These are phyloP conservation scores for Heliconius nattereri DNA, from an alignment of 1,140 invertebrate genomes.

Conservation along the genomic window DNA sequence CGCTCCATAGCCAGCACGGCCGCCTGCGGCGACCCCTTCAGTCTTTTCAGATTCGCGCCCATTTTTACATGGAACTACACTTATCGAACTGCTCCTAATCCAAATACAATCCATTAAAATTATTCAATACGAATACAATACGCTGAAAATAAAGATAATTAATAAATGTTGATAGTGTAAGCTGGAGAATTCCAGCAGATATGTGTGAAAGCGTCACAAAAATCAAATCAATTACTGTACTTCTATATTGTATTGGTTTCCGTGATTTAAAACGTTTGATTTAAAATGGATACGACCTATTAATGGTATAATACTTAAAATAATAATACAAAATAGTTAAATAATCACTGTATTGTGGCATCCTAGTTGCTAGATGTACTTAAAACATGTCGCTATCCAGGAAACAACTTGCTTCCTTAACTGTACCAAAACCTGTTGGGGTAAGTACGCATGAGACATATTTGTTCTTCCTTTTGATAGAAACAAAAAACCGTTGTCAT, in stretches of 20 bases:
- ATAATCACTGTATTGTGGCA: constrained; percentile 70
- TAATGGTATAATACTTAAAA: not conserved
- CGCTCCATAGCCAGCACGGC: constrained; percentile 50
- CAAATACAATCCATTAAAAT: constrained; percentile 34
- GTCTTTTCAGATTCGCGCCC: constrained; percentile 79
- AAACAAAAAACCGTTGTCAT: constrained; percentile 20
- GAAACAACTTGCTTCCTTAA: constrained; percentile 48
- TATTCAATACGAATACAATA: not conserved
- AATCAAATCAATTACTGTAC: not conserved
- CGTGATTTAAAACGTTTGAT: not conserved
- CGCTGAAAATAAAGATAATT: not conserved
- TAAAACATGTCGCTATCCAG: constrained; percentile 66
- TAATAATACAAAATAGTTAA: constrained; percentile 25
- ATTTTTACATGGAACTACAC: constrained; percentile 76
- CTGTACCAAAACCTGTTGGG: constrained; percentile 42
- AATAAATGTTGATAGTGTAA: not conserved
- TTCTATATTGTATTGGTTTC: not conserved
- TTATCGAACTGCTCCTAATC: constrained; percentile 62
- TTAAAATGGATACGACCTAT: not conserved
- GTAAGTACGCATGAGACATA: constrained; percentile 43
- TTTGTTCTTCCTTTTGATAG: not conserved
- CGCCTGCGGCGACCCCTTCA: constrained; percentile 65
- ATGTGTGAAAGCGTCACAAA: constrained; percentile 30
- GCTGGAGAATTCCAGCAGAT: constrained; percentile 29
- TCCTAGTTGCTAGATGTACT: constrained; percentile 55